Evolutionary conservation across 2,113 vertebrate species (phyloP), one percentile per base, ranked within the genome.

Genomic region (Peromyscus polionotus): DNA sequence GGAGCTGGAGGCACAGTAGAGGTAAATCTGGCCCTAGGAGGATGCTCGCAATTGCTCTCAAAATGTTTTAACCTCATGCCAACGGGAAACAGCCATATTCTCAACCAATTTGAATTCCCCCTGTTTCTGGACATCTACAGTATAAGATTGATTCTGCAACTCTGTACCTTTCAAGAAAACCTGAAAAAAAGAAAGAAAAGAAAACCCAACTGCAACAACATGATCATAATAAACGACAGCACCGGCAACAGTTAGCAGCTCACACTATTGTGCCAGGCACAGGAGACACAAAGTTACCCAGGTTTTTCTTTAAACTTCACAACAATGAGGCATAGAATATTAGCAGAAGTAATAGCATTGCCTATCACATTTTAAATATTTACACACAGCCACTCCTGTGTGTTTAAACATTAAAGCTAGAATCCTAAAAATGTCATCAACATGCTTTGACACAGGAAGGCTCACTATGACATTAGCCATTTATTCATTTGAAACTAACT

Each of bases 201-300:
- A 84, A 91, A 95, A 83, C 28, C 11, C 45, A 73, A 70, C 24
- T 31, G 26, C 79, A 45, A 75, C 19, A 28, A 85, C 76, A 89
- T 67, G 20, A 89, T 7, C 19, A 45, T 39, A 36, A 89, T 26
- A 45, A 73, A 65, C 22, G 48, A 31, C 3, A 26, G 11, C 0
- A 33, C 8, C 13, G 48, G 9, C 57, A 31, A 48, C 14, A 31
- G 67, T 54, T 31, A 61, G 57, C 11, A 19, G 31, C 26, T 51
- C n/a, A 39, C 6, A 20, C 0, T 0, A 33, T 12, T 8, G 3
- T 57, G 26, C 51, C n/a, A 13, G 14, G n/a, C 31, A 9, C 10
- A 39, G 24, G 19, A n/a, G 1, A 48, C 5, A 33, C 20, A 54
- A 45, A 28, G 10, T 89, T 73, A 79, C 39, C 31, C 22, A n/a